Percentiles rank a stretch among this genome's conserved stretches.
phyloP scores from a whole-genome alignment of 2,888 invertebrate genomes.

The Drosophila emarginata region DNA sequence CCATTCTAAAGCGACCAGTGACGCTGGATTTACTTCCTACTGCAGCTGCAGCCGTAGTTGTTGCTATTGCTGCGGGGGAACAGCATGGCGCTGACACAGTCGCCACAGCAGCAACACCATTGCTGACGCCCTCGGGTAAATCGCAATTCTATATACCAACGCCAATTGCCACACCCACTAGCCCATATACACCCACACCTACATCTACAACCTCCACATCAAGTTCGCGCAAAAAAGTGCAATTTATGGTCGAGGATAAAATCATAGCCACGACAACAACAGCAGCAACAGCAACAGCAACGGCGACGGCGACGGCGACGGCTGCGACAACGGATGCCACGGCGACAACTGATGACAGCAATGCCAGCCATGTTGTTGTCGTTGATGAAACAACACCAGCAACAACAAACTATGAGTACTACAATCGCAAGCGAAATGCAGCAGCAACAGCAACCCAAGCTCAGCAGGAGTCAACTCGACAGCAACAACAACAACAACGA shows the following conservation, averaged over 20 bases:
- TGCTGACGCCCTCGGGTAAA: conserved; percentile 64
- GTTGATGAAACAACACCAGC: conserved; percentile 41
- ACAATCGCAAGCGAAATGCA: conserved; percentile 73
- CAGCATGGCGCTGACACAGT: conserved; percentile 40
- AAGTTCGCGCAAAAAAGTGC: conserved; percentile 87
- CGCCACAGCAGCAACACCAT: conserved; percentile 30
- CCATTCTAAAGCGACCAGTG: conserved; percentile 85
- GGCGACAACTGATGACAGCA: conserved; percentile 64
- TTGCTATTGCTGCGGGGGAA: not conserved
- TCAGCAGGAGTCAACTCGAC: conserved; percentile 31
- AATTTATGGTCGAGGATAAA: conserved; percentile 87
- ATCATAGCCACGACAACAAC: conserved; percentile 65
- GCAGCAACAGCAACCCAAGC: conserved; percentile 44
- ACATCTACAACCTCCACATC: conserved; percentile 38
- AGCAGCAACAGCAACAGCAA: conserved; percentile 37
- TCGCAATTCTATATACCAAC: conserved; percentile 79
- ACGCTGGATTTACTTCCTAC: conserved; percentile 75
- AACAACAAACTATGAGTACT: conserved; percentile 77
- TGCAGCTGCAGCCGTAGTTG: conserved; percentile 23
- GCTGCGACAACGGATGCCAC: conserved; percentile 42
- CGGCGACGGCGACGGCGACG: conserved; percentile 39
- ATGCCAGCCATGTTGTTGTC: conserved; percentile 38
- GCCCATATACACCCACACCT: conserved; percentile 81
- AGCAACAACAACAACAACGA: conserved; percentile 31
- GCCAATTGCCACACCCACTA: conserved; percentile 75